Base-by-base conservation (phyloP, 2,888 invertebrate species). In the Hypena proboscidalis region DNA sequence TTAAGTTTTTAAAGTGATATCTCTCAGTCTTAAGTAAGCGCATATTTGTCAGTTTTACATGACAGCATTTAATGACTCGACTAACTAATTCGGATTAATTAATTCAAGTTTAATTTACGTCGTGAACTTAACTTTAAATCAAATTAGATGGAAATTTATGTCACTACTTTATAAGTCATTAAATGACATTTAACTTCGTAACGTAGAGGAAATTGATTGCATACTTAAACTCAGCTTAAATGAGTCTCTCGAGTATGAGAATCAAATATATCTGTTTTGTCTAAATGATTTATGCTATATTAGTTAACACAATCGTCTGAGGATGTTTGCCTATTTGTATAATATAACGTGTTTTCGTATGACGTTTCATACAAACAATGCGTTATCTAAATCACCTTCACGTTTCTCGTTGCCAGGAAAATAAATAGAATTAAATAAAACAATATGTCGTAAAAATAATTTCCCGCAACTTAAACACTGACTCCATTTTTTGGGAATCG, bases 321-420 rank as follows among this genome's bases (percentile, higher is more conserved):
- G 55, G 31, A 56, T 38, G 29, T 56, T 48, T 48, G 26, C 46
- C 37, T 65, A 56, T 60, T 60, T 60, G 41, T 51, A 21, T 26
- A 39, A 46, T 25, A 23, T 35, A 17, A 14, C 4, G 33, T 13
- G 19, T 27, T 11, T 45, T 50, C 9, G 25, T 6, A 4, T 8
- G 42, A n/a, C 57, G 57, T 60, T 62, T n/a, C n/a, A n/a, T n/a
- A n/a, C n/a, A n/a, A n/a, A 60, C 26, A 19, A 9, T 49, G 36
- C 48, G 35, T 60, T 61, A 61, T 61, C 60, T 56, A 39, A 45
- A 60, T 64, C 44, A 50, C 30, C 33, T 40, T 7, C 15, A 11
- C 27, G 34, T 33, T 37, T 27, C 30, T 26, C 25, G 17, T 32
- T 31, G 26, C 6, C 21, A 21, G 40, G 35, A 21, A 29, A 41